A percentile compares a stretch with the other conserved stretches of the same genome.
Evolutionary conservation across 2,113 vertebrate species (phyloP).

Genomic region (Telmatochromis brachygnathus): DNA sequence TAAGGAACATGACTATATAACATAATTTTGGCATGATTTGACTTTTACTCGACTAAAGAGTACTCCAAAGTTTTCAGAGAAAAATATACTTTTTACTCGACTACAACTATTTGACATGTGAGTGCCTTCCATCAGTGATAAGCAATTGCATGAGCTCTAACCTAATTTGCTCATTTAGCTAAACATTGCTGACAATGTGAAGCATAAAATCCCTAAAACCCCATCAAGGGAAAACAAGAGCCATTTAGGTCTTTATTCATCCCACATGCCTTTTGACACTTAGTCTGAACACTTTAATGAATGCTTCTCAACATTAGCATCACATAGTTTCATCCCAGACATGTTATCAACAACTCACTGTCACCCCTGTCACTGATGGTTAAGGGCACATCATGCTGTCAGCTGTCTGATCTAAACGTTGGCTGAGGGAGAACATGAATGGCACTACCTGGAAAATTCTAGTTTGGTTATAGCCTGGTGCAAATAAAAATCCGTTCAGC

Average conservation of each 20-base stretch:
- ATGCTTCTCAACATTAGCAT: constrained; percentile 36
- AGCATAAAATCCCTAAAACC: not conserved
- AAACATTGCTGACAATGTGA: not conserved
- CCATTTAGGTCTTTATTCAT: not conserved
- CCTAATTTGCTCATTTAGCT: not conserved
- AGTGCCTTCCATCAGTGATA: not conserved
- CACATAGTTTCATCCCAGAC: constrained; percentile 10
- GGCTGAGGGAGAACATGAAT: not conserved
- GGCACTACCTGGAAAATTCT: not conserved
- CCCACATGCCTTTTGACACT: not conserved
- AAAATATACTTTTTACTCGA: not conserved
- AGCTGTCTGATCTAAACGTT: not conserved
- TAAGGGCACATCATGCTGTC: not conserved
- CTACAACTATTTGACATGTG: not conserved
- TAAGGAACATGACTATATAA: not conserved
- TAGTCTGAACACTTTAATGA: constrained; percentile 9
- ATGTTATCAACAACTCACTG: constrained; percentile 29
- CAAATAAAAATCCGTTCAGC: not conserved
- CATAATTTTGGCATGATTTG: not conserved
- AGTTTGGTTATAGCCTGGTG: not conserved
- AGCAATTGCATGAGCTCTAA: not conserved
- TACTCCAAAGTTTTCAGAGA: not conserved
- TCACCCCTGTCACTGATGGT: constrained; percentile 16
- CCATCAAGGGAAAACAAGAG: not conserved
- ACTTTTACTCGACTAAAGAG: not conserved